A percentile compares a stretch with the other conserved stretches of the same genome.
Conservation (phyloP, 2,888 invertebrate genomes). For the Caenorhabditis becei region DNA sequence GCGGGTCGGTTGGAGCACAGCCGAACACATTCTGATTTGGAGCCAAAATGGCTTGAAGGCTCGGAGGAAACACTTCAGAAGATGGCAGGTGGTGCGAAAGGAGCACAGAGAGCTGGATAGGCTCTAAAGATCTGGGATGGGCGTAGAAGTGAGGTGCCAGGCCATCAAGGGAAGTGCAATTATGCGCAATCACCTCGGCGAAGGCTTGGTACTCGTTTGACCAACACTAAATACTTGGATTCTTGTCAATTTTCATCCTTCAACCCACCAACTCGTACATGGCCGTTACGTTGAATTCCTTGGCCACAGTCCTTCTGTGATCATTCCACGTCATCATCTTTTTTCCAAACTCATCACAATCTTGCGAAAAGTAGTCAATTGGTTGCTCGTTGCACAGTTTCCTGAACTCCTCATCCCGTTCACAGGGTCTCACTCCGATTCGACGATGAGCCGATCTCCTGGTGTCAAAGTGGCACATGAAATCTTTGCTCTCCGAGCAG, state of each 20-base stretch:
- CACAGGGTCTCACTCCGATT: not conserved
- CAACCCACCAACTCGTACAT: constrained; percentile 28
- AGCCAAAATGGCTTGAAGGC: not conserved
- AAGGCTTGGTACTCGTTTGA: not conserved
- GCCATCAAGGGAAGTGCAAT: not conserved
- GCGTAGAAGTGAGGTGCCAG: constrained; percentile 7
- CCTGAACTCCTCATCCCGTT: not conserved
- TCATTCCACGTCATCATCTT: constrained; percentile 32
- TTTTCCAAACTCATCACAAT: not conserved
- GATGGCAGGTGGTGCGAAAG: not conserved
- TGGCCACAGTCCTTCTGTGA: constrained; percentile 14
- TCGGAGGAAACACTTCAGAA: constrained; percentile 6
- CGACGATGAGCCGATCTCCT: not conserved
- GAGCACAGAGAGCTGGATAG: not conserved
- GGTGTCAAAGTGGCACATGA: constrained; percentile 8
- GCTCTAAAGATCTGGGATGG: constrained; percentile 26
- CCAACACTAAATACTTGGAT: constrained; percentile 5
- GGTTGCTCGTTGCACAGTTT: constrained; percentile 29
- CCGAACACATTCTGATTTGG: constrained; percentile 12
- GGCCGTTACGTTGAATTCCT: not conserved
- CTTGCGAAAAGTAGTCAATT: constrained; percentile 11
- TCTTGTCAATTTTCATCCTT: not conserved
- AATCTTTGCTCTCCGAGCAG: constrained; percentile 15
- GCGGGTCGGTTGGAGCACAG: constrained; percentile 15
- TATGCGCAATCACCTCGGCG: not conserved